These are phyloP conservation scores for Taenioides sp. DNA, from an alignment of 2,797 vertebrate genomes.

Conservation along the genomic window DNA sequence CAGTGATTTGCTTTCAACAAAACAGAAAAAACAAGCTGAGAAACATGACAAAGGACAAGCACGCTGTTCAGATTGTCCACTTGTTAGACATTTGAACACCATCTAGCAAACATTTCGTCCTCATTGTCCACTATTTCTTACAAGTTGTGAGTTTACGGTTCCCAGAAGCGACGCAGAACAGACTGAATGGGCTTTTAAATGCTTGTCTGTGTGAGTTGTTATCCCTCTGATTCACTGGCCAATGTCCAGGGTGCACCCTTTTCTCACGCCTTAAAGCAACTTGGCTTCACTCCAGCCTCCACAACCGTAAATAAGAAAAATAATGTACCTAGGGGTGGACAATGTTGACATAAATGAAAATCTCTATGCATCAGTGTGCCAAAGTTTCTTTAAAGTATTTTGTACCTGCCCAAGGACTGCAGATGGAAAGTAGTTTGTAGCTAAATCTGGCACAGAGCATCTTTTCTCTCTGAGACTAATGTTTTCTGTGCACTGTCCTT, in stretches of 20 bases:
- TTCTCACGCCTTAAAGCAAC: slow-evolving; percentile 1
- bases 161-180: background rate
- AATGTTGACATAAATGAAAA: too few relatives aligned
- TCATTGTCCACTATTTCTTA: background rate
- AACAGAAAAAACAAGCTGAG: background rate
- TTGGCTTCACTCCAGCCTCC: slow-evolving; percentile 1
- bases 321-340: background rate
- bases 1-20: background rate
- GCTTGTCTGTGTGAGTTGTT: background rate
- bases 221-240: slow-evolving; percentile 11
- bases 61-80: background rate
- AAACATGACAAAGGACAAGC: background rate
- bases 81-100: background rate
- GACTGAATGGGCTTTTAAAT: background rate
- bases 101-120: background rate
- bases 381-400: too few relatives aligned
- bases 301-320: slow-evolving; percentile 6
- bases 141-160: background rate
- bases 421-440: too few relatives aligned
- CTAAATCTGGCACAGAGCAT: too few relatives aligned
- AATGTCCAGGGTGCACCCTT: slow-evolving; percentile 8
- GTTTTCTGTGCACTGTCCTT: too few relatives aligned
- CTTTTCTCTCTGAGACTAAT: too few relatives aligned
- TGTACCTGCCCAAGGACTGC: too few relatives aligned
- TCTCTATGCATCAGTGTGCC: too few relatives aligned